A percentile compares a stretch with the other conserved stretches of the same genome.
These are phyloP conservation scores for Anastrepha obliqua DNA, from an alignment of 1,140 invertebrate genomes.

Conservation along the genomic window DNA sequence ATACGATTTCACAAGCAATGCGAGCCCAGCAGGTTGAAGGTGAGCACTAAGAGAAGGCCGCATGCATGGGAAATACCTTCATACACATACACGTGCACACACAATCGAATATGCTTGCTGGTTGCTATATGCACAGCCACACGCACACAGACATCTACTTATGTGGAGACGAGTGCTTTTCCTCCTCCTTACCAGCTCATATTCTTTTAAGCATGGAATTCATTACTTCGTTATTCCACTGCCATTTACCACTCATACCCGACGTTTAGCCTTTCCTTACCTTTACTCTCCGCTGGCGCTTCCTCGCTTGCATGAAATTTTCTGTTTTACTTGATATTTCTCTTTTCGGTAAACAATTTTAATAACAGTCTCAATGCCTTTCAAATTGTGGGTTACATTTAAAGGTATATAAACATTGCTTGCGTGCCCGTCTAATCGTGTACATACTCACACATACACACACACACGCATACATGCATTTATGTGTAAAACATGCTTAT, in stretches of 20 bases:
- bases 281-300: background rate
- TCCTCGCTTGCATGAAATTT: background rate
- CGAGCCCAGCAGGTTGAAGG: constrained; percentile 12
- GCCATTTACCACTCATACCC: background rate
- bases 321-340: background rate
- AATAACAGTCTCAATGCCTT: constrained; percentile 49
- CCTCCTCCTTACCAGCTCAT: background rate
- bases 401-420: background rate
- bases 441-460: background rate
- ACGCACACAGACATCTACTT: background rate
- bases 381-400: constrained; percentile 32
- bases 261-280: background rate
- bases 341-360: constrained; percentile 37
- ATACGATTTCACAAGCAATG: background rate
- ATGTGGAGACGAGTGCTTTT: background rate
- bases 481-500: no score
- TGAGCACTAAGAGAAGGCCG: background rate
- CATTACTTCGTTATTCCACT: background rate
- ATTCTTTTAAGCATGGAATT: background rate
- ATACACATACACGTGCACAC: background rate
- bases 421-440: no score
- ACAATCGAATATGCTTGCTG: background rate
- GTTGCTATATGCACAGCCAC: background rate
- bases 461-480: background rate
- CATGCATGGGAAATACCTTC: background rate